Evolutionary conservation across 2,113 vertebrate species (phyloP), one percentile per base, ranked within the genome.

Genomic region (Sprattus sprattus): DNA sequence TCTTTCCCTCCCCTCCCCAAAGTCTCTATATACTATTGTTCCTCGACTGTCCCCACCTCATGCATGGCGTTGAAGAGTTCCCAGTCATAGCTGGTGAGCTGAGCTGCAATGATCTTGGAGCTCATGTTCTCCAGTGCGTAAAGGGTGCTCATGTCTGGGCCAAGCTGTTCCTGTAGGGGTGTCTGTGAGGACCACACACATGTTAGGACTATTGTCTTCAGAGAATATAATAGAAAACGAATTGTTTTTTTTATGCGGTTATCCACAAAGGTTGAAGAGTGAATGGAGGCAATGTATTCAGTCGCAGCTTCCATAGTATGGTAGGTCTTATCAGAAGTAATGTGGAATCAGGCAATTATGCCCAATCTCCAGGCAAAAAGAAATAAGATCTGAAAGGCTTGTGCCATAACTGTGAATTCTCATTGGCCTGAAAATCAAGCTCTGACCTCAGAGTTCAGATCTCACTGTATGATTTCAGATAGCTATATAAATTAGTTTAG

Each of bases 51-150:
- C 4, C 54, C 6, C 45, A 96, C 96, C 95, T 98, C 97, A 85
- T 98, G 97, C 94, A 99, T 94, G 89, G 96, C 96, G 83, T 90
- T 95, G 93, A 99, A 99, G 60, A 99, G 95, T 89, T 93, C 96
- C 97, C 98, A 98, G 94, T 99, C 97, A 0, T 97, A 94, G 84
- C 97, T 96, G 0, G 95, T 97, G 88, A 99, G 95, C 89, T 98
- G 97, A 7, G 86, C 92, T 16, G 98, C 98, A 46, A 98, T 93
- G 86, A 98, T 97, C 93, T 98, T 99, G 80, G 97, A 96, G 84
- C 97, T 95, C 94, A 98, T 96, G 87, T 96, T 94, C 78, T 98
- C 97, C 71, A 99, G 92, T 6, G 92, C 90, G 83, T 97, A 96
- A 0, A 92, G 88, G 5, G 95, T 96, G 83, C 96, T 95, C 7